Conservation (phyloP, 2,797 vertebrate species). For the Thunnus albacares region DNA sequence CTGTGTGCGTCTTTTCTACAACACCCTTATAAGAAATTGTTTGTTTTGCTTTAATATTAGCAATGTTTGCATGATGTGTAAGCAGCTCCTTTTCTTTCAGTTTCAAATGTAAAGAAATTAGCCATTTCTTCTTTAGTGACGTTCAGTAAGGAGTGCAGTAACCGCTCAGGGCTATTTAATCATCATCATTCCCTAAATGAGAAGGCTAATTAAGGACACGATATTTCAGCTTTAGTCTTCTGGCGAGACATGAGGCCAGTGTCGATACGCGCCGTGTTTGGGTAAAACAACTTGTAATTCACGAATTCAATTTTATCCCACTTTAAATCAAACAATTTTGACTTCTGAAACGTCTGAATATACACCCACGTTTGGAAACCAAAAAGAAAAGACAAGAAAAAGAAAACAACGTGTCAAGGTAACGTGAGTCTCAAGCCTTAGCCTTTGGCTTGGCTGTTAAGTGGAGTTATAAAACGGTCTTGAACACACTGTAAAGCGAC, state of each 20-base stretch:
- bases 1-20: neutral
- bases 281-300: slow-evolving; percentile 21
- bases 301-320: slow-evolving; percentile 4
- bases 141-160: slow-evolving; percentile 20
- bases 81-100: neutral
- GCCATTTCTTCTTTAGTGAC: neutral
- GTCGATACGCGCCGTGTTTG: slow-evolving; percentile 2
- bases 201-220: slow-evolving; percentile 56
- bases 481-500: slow-evolving; percentile 74
- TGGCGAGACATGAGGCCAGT: slow-evolving; percentile 7
- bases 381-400: neutral
- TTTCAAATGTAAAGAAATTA: neutral
- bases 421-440: slow-evolving; percentile 46
- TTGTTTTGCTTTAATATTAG: neutral
- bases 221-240: slow-evolving; percentile 25
- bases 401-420: slow-evolving; percentile 21
- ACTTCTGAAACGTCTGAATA: neutral
- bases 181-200: slow-evolving; percentile 38
- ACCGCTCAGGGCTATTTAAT: slow-evolving; percentile 41
- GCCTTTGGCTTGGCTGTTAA: slow-evolving; percentile 74
- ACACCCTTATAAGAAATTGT: neutral
- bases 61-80: neutral
- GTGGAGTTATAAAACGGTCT: slow-evolving; percentile 79
- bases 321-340: slow-evolving; percentile 22
- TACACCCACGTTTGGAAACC: slow-evolving; percentile 8